Evolutionary conservation across 2,797 vertebrate genomes (phyloP).

Genomic region (Squalus acanthias): DNA sequence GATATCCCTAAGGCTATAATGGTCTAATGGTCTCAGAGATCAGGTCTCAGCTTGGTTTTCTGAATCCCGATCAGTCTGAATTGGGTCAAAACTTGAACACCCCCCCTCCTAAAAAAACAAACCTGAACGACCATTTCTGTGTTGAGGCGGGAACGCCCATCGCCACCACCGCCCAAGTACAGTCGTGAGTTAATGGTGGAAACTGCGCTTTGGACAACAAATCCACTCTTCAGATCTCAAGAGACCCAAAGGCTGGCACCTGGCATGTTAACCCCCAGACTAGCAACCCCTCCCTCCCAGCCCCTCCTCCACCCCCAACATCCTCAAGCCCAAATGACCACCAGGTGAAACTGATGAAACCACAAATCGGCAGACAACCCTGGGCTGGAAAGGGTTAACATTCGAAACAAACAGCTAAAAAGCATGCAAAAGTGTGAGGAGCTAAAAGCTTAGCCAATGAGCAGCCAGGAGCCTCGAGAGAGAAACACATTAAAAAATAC

Average conservation of each 20-base stretch:
- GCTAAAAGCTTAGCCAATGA: conserved; percentile 31
- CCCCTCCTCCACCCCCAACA: background rate
- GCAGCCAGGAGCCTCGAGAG: conserved; percentile 28
- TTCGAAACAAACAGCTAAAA: conserved; percentile 3
- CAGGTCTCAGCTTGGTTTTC: background rate
- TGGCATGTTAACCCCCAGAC: background rate
- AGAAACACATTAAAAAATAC: conserved; percentile 27
- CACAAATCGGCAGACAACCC: conserved; percentile 35
- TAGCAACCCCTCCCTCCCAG: too few species aligned
- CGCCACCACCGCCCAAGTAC: background rate
- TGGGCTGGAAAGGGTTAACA: conserved; percentile 14
- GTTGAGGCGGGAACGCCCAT: background rate
- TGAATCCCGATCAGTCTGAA: background rate
- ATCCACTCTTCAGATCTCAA: background rate
- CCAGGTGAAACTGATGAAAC: conserved; percentile 36
- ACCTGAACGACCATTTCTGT: background rate
- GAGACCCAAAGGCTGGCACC: background rate
- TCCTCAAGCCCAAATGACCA: background rate
- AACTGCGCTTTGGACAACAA: background rate
- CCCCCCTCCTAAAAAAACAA: background rate
- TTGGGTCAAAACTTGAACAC: background rate
- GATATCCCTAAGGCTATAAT: background rate
- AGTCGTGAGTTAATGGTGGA: background rate
- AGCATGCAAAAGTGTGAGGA: conserved; percentile 19
- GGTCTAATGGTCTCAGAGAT: too few species aligned